Percentiles rank a stretch among this genome's conserved stretches.
Conservation (phyloP, 2,113 vertebrate species). For the Grallaria varia region DNA sequence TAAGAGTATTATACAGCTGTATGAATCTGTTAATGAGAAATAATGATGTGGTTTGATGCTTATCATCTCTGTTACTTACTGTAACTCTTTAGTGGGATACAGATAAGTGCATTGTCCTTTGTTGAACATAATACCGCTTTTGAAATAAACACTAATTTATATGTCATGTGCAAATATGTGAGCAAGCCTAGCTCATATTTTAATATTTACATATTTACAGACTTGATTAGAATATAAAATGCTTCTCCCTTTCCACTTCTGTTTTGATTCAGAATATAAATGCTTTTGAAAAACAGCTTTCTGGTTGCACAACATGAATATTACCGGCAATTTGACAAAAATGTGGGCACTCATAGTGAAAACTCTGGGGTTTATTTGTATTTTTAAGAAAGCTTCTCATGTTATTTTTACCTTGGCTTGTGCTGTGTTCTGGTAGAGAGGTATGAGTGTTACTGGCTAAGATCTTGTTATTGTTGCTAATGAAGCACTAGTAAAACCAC, state of each 20-base stretch:
- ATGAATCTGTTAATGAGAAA: conserved; percentile 18
- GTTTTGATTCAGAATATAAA: not conserved
- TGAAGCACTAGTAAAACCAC: not conserved
- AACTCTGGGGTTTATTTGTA: not conserved
- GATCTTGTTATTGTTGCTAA: not conserved
- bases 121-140: not conserved
- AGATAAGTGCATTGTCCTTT: not conserved
- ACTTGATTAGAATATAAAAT: not conserved
- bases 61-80: conserved; percentile 24
- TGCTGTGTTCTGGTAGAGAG: not conserved
- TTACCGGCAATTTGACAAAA: not conserved
- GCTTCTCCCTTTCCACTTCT: not conserved
- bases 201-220: conserved; percentile 19
- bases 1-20: not conserved
- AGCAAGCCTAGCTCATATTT: not conserved
- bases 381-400: not conserved
- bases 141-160: conserved; percentile 44
- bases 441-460: not conserved
- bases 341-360: not conserved
- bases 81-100: not conserved
- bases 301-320: not conserved
- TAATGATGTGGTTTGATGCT: conserved; percentile 40
- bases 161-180: not conserved
- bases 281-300: conserved; percentile 21
- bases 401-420: conserved; percentile 7